phyloP scores from a whole-genome alignment of 2,888 invertebrate genomes.

The Lucinisca nassula region DNA sequence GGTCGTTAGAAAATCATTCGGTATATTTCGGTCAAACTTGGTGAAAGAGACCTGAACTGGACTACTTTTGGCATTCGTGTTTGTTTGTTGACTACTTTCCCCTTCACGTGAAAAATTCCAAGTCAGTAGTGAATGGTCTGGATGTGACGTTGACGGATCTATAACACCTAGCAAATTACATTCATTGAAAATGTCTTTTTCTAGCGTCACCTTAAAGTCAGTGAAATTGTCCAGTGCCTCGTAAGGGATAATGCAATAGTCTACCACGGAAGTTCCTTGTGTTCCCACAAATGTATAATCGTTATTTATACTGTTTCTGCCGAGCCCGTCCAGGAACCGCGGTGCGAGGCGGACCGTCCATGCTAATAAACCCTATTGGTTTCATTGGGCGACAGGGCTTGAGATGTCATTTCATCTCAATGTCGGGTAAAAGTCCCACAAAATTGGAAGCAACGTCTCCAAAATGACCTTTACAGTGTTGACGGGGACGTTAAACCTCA shows the following conservation, averaged over 20 bases:
- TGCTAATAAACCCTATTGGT: too few species aligned
- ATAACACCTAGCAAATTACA: background rate
- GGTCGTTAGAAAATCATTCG: background rate
- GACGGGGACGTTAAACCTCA: too few species aligned
- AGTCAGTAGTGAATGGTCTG: background rate
- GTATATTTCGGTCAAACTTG: background rate
- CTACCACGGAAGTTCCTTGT: slow-evolving; percentile 15
- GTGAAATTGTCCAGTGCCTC: slow-evolving; percentile 1
- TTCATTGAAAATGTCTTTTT: background rate
- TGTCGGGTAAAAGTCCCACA: too few species aligned
- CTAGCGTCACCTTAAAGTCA: background rate
- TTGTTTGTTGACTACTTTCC: background rate
- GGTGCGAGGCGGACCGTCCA: too few species aligned
- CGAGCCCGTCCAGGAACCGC: too few species aligned
- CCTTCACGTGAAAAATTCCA: background rate
- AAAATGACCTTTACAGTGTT: too few species aligned
- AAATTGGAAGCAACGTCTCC: too few species aligned
- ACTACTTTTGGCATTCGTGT: too few species aligned
- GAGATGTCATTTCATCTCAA: too few species aligned
- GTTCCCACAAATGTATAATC: slow-evolving; percentile 27
- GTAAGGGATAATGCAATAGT: slow-evolving; percentile 14
- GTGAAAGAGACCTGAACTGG: background rate
- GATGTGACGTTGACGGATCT: background rate
- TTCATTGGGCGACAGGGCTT: too few species aligned
- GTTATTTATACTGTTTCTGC: slow-evolving; percentile 12